Evolutionary conservation across 2,888 invertebrate genomes (phyloP).

Genomic region (Rhingia campestris): DNA sequence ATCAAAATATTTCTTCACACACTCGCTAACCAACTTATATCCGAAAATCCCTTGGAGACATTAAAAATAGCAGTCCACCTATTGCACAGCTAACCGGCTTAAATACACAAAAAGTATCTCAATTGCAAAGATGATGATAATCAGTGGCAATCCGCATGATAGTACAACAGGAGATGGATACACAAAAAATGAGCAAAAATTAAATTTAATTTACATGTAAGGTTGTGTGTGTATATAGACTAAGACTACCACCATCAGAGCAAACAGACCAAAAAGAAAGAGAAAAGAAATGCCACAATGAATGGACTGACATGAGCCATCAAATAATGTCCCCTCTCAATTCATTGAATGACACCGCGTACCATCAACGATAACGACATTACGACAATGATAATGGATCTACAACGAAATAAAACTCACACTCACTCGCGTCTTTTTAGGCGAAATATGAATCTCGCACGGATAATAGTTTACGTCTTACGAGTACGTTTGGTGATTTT

Average conservation of each 20-base stretch:
- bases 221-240: conserved; percentile 1
- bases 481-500: conserved; percentile 14
- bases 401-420: conserved; percentile 43
- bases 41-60: conserved; percentile 26
- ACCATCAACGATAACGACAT: conserved; percentile 13
- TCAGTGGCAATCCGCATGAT: conserved; percentile 40
- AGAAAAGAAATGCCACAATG: conserved; percentile 53
- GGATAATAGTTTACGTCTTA: conserved; percentile 50
- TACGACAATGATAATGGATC: conserved; percentile 56
- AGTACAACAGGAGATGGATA: conserved; percentile 21
- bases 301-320: conserved; percentile 52
- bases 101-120: conserved; percentile 26
- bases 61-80: conserved; percentile 18
- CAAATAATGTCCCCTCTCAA: conserved; percentile 48
- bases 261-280: conserved; percentile 42
- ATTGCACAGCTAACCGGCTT: conserved; percentile 3
- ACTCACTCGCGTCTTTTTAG: conserved; percentile 60
- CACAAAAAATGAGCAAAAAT: conserved; percentile 48
- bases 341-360: conserved; percentile 43
- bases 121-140: conserved; percentile 55
- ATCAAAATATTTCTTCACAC: conserved; percentile 7
- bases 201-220: conserved; percentile 47
- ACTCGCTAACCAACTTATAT: conserved; percentile 17
- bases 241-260: conserved; percentile 48
- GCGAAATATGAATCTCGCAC: conserved; percentile 53